phyloP scores from a whole-genome alignment of 2,888 invertebrate species.

The Muscina levida region DNA sequence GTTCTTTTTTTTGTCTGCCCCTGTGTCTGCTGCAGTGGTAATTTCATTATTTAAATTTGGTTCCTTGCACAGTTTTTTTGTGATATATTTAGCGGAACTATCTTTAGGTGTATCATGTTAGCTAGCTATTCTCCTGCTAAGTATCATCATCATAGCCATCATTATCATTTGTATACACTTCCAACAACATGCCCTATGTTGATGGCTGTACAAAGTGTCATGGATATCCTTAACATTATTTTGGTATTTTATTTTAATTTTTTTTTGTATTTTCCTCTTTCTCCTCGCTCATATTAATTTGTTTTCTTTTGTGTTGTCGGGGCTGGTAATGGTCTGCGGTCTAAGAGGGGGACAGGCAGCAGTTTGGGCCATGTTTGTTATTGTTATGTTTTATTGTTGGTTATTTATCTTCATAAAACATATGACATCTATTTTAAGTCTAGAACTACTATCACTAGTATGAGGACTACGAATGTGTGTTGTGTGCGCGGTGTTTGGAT shows the following conservation, averaged over 20 bases:
- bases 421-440: conserved; percentile 46
- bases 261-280: conserved; percentile 56
- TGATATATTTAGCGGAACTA: conserved; percentile 65
- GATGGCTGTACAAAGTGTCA: not conserved
- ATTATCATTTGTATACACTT: conserved; percentile 21
- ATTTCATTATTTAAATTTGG: conserved; percentile 52
- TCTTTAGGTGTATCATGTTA: conserved; percentile 53
- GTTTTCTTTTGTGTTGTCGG: conserved; percentile 25
- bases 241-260: conserved; percentile 56
- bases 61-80: conserved; percentile 3
- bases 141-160: not conserved
- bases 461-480: too few species aligned
- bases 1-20: too few species aligned
- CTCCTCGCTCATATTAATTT: conserved; percentile 58
- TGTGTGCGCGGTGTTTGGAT: not conserved
- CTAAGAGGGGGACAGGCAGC: not conserved
- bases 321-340: not conserved
- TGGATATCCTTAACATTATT: conserved; percentile 46
- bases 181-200: not conserved
- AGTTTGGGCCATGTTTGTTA: conserved; percentile 6
- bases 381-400: conserved; percentile 51
- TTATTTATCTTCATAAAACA: conserved; percentile 45
- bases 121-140: too few species aligned
- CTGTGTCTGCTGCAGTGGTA: conserved; percentile 6
- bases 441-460: too few species aligned